Base-by-base conservation (phyloP, 2,888 invertebrate species). In the Silvanus unidentatus region DNA sequence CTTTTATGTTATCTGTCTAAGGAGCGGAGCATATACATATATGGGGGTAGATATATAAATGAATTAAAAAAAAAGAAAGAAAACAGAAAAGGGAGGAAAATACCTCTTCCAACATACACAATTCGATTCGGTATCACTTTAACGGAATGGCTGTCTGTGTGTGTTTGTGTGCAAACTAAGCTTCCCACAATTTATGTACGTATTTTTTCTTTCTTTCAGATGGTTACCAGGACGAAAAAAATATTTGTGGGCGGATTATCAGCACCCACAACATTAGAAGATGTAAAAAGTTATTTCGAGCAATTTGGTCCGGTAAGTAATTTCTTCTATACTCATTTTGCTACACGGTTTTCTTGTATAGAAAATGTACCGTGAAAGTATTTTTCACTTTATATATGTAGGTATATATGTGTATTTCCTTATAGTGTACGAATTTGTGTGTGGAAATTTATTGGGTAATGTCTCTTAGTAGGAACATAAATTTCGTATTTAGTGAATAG, bases 171-270 rank as follows among this genome's bases (percentile, higher is more conserved):
- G 32, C 32, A 32, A 32, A 12, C 32, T n/a, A 32, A 12, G 32
- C 32, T n/a, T 12, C n/a, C 12, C 12, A 32, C 12, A 32, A 32
- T 32, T 32, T 32, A 32, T 32, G n/a, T 32, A 12, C 11, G 32
- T 32, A 11, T 37, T 37, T 37, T 37, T 37, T 30, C 42, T 59
- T 54, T 43, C 49, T 69, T 72, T 40, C 85, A 98, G 97, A 96
- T 98, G 95, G 95, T 98, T 75, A 97, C 97, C 80, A 90, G 95
- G 82, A 99, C 98, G 81, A 99, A 98, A 88, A 99, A 99, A 82
- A 97, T 99, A 80, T 99, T 99, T 81, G 97, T 99, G 73, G 99
- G 99, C 68, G 99, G 99, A 72, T 83, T 99, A 69, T 98, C 98
- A 69, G 97, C 98, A 72, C 94, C 96, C 72, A 98, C 98, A 73